These are phyloP conservation scores for Drosophila pegasa DNA, from an alignment of 2,888 invertebrate genomes.

Conservation along the genomic window DNA sequence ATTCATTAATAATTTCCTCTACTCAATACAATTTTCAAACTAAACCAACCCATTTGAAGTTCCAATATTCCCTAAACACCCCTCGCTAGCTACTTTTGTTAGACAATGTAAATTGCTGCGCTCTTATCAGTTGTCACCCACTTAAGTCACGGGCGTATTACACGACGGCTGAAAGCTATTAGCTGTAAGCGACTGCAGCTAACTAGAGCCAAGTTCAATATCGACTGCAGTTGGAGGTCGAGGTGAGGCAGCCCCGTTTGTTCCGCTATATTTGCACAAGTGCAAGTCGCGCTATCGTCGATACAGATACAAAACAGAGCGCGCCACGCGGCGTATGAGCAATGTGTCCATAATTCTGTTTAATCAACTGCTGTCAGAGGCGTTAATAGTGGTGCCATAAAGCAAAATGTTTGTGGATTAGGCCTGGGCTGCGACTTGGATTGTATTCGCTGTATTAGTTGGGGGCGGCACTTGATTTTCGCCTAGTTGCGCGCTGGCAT, in stretches of 20 bases:
- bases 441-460: conserved; percentile 48
- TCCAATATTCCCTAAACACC: too few relatives aligned
- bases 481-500: conserved; percentile 61
- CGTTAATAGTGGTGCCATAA: conserved; percentile 43
- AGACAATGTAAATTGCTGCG: conserved; percentile 31
- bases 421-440: conserved; percentile 40
- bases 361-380: conserved; percentile 68
- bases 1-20: not conserved
- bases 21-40: not conserved
- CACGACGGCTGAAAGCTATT: conserved; percentile 10
- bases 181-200: conserved; percentile 7
- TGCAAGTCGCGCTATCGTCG: conserved; percentile 45
- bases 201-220: conserved; percentile 72
- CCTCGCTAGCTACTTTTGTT: conserved; percentile 29
- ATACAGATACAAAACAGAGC: conserved; percentile 9
- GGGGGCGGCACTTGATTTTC: conserved; percentile 27
- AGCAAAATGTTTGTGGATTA: conserved; percentile 39
- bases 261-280: conserved; percentile 61
- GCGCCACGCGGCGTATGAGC: conserved; percentile 50
- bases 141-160: conserved; percentile 13
- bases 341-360: conserved; percentile 54
- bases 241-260: conserved; percentile 15
- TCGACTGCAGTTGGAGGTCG: conserved; percentile 51
- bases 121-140: conserved; percentile 41
- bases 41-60: too few relatives aligned